Percentiles rank a stretch among this genome's conserved stretches.
These are phyloP conservation scores for Troilus luridus DNA, from an alignment of 2,888 invertebrate species.

Conservation along the genomic window DNA sequence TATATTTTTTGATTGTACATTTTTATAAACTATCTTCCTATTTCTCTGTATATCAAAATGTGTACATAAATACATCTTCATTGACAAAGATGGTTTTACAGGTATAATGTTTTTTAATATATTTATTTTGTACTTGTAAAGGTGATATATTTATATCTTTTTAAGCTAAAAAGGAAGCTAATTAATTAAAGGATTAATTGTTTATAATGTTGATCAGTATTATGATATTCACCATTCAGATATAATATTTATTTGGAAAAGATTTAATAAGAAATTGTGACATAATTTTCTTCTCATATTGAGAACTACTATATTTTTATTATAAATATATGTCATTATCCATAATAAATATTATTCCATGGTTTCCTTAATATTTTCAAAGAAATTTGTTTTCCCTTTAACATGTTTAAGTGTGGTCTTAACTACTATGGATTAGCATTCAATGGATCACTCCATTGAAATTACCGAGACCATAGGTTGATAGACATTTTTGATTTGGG, in stretches of 20 bases:
- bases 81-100: conserved; percentile 32
- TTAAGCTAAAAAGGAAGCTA: conserved; percentile 34
- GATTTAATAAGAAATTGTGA: not conserved
- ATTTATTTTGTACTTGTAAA: conserved; percentile 44
- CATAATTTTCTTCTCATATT: conserved; percentile 43
- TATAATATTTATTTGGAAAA: conserved; percentile 42
- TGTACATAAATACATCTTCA: conserved; percentile 36
- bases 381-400: conserved; percentile 6
- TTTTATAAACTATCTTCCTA: not conserved
- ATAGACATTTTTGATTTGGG: too few species aligned
- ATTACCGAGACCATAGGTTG: too few species aligned
- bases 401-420: not conserved
- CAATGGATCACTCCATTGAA: too few species aligned
- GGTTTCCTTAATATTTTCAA: conserved; percentile 1
- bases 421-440: not conserved
- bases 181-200: not conserved
- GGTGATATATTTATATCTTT: conserved; percentile 47
- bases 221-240: not conserved
- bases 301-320: conserved; percentile 34
- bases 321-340: conserved; percentile 5
- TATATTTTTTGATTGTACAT: conserved; percentile 45
- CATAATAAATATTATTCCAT: conserved; percentile 44
- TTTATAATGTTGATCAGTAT: conserved; percentile 28
- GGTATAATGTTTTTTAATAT: conserved; percentile 33
- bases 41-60: not conserved